Conservation (phyloP, 2,888 invertebrate genomes). For the Ophraella communa region DNA sequence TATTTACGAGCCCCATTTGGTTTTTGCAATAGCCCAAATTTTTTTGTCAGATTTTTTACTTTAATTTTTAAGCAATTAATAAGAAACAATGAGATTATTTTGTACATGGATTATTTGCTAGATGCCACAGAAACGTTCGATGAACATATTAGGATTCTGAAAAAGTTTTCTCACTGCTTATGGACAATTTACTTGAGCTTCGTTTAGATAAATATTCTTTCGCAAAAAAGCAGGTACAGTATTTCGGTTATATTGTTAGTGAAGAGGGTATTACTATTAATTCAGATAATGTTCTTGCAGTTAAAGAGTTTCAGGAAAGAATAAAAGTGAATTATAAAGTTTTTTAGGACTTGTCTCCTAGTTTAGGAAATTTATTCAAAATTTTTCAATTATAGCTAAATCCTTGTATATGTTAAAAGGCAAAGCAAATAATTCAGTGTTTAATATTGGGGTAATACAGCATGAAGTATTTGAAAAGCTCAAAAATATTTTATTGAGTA, state of each 20-base stretch:
- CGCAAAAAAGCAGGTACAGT: background rate
- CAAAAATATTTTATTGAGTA: conserved; percentile 34
- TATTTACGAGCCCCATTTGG: background rate
- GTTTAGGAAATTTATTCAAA: background rate
- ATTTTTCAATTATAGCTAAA: background rate
- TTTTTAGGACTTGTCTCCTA: conserved; percentile 10
- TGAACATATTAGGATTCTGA: background rate
- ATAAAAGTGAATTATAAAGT: background rate
- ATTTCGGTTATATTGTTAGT: background rate
- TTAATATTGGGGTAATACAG: background rate
- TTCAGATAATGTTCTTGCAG: background rate
- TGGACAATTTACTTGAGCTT: background rate
- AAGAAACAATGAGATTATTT: background rate
- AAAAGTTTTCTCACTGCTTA: background rate
- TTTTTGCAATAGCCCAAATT: background rate
- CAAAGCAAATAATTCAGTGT: background rate
- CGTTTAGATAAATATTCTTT: background rate
- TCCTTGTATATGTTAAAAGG: background rate
- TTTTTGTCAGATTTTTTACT: background rate
- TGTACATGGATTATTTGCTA: background rate
- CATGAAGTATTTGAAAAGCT: conserved; percentile 36
- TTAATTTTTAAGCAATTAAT: background rate
- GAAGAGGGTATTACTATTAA: background rate
- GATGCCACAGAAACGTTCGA: background rate
- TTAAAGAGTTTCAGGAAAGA: background rate